Percentiles rank a stretch among this genome's conserved stretches.
These are phyloP conservation scores for Physocephala rufipes DNA, from an alignment of 2,888 invertebrate species.

Conservation along the genomic window DNA sequence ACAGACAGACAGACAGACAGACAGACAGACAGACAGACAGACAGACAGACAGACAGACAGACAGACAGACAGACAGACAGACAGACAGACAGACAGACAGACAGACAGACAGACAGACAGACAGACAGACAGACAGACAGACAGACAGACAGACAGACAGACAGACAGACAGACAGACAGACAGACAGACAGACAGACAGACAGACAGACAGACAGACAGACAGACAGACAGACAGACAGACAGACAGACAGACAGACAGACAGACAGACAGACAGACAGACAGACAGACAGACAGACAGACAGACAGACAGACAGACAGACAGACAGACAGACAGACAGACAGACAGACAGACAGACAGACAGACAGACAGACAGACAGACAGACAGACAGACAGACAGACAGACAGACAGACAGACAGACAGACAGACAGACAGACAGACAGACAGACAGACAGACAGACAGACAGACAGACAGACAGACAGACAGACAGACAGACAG, in stretches of 20 bases:
- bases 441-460: slow-evolving; percentile 20
- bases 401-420: slow-evolving; percentile 20
- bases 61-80: slow-evolving; percentile 20
- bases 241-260: slow-evolving; percentile 20
- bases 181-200: slow-evolving; percentile 20
- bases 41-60: slow-evolving; percentile 20
- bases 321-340: slow-evolving; percentile 20
- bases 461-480: slow-evolving; percentile 20
- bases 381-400: slow-evolving; percentile 20
- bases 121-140: slow-evolving; percentile 20
- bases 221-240: slow-evolving; percentile 20
- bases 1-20: slow-evolving; percentile 20
- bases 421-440: slow-evolving; percentile 20
- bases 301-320: slow-evolving; percentile 20
- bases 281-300: slow-evolving; percentile 20
- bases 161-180: slow-evolving; percentile 20
- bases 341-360: slow-evolving; percentile 20
- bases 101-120: slow-evolving; percentile 20
- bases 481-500: slow-evolving; percentile 20
- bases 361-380: slow-evolving; percentile 20
- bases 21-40: slow-evolving; percentile 20
- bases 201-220: slow-evolving; percentile 20
- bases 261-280: slow-evolving; percentile 20
- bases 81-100: slow-evolving; percentile 20
- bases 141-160: slow-evolving; percentile 20